phyloP scores from a whole-genome alignment of 2,797 vertebrate species.

The Sebastes baramenuke region DNA sequence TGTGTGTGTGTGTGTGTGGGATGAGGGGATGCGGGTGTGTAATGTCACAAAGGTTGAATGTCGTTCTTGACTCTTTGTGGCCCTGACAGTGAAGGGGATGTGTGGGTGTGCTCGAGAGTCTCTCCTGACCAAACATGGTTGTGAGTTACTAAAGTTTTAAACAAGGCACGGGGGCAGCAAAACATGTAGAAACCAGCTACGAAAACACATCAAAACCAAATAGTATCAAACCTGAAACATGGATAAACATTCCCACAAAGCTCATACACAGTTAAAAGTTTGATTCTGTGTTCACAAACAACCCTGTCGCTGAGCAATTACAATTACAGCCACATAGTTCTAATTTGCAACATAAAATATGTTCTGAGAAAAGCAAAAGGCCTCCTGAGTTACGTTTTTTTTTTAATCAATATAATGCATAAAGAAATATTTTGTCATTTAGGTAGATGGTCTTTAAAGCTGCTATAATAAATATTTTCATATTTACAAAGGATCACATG shows the following conservation, averaged over 20 bases:
- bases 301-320: neutral
- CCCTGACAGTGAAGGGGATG: conserved; percentile 35
- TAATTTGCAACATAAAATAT: neutral
- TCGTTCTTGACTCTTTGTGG: conserved; percentile 45
- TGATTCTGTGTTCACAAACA: neutral
- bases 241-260: neutral
- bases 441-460: neutral
- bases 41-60: conserved; percentile 49
- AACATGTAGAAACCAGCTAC: neutral
- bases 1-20: conserved; percentile 17
- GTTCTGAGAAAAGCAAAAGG: neutral
- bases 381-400: neutral
- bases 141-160: conserved; percentile 19
- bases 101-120: conserved; percentile 25
- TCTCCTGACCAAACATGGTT: conserved; percentile 20
- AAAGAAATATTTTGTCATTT: neutral
- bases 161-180: neutral
- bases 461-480: neutral
- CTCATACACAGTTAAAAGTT: neutral
- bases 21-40: conserved; percentile 25
- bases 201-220: neutral
- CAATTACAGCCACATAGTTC: neutral
- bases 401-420: neutral
- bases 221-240: neutral
- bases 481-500: neutral